Evolutionary conservation across 1,140 invertebrate species (phyloP), one percentile per base, ranked within the genome.

Genomic region (Grapholita molesta): DNA sequence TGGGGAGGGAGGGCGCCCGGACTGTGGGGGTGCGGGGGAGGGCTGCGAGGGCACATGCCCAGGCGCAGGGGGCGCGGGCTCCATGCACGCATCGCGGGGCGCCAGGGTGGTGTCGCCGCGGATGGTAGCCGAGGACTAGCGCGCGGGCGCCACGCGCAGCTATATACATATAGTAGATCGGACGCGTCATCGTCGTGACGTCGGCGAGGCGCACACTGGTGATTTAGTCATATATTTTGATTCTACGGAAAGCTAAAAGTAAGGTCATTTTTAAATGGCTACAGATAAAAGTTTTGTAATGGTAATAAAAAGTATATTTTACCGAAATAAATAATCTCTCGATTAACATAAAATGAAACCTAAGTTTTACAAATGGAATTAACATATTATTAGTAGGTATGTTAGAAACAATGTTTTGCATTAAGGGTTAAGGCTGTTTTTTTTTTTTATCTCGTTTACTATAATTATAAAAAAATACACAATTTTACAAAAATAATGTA

Each of bases 41-140:
- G 76, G 67, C 66, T 25, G 72, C 57, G 12, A 28, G 53, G 53
- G 53, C 53, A 23, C 53, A 7, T 25, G 53, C 68, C 71, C 69
- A 32, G 71, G 32, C 61, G 73, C 30, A 42, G 77, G 69, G 69
- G 79, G 74, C 72, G 73, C 64, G 70, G 83, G 67, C 75, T 90
- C 88, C 88, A 90, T 90, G 75, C 74, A 89, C 66, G 78, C 88
- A 90, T 90, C 69, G 75, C 80, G 82, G 78, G 85, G 85, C 71
- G 85, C 84, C 85, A 86, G 85, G 69, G 73, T 81, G 69, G 52
- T 35, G 25, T 32, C 28, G 35, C 35, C 38, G 66, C 30, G 18
- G 52, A 66, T 25, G 52, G 25, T 52, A 35, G 57, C 30, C 48
- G 28, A 67, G 30, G 57, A 84, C 84, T 88, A 85, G 85, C 76